Conservation (phyloP, 92 coral and sea anemone genomes). For the Heteractis magnifica region DNA sequence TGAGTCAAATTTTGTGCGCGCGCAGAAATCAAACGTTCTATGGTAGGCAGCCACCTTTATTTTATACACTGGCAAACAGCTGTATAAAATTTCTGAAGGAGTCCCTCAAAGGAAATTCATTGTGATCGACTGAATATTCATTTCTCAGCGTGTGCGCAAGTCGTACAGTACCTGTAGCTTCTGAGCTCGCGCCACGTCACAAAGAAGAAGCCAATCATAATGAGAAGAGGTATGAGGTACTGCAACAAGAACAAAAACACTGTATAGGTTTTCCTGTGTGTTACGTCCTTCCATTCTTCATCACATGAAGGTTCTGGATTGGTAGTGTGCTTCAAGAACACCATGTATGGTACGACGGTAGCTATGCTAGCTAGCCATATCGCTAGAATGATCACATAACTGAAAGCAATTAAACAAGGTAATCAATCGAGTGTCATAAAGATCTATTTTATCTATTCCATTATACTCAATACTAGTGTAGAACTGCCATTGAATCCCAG, state of each 20-base stretch:
- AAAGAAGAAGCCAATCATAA: conserved; percentile 41
- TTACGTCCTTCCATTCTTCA: conserved; percentile 52
- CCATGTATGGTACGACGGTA: conserved; percentile 69
- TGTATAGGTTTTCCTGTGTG: conserved; percentile 55
- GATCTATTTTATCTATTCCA: too few relatives aligned
- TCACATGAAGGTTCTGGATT: conserved; percentile 46
- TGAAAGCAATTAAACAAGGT: neutral
- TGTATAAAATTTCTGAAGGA: too few relatives aligned
- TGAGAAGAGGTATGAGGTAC: conserved; percentile 67
- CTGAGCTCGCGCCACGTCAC: conserved; percentile 37
- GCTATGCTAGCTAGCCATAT: conserved; percentile 64
- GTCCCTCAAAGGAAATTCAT: too few relatives aligned
- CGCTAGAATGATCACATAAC: conserved; percentile 36
- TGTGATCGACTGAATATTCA: too few relatives aligned
- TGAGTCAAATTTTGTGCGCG: too few relatives aligned
- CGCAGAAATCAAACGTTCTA: too few relatives aligned
- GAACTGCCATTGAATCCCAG: too few relatives aligned
- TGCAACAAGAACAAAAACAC: conserved; percentile 64
- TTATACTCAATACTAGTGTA: too few relatives aligned
- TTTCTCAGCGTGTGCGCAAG: too few relatives aligned
- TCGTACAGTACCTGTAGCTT: conserved; percentile 26
- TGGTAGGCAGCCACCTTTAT: too few relatives aligned
- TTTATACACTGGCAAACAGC: too few relatives aligned
- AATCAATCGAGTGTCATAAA: too few relatives aligned
- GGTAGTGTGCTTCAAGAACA: conserved; percentile 51